Percentiles rank a stretch among this genome's conserved stretches.
Evolutionary conservation across 2,888 invertebrate species (phyloP).

Genomic region (Pimpla rufipes): DNA sequence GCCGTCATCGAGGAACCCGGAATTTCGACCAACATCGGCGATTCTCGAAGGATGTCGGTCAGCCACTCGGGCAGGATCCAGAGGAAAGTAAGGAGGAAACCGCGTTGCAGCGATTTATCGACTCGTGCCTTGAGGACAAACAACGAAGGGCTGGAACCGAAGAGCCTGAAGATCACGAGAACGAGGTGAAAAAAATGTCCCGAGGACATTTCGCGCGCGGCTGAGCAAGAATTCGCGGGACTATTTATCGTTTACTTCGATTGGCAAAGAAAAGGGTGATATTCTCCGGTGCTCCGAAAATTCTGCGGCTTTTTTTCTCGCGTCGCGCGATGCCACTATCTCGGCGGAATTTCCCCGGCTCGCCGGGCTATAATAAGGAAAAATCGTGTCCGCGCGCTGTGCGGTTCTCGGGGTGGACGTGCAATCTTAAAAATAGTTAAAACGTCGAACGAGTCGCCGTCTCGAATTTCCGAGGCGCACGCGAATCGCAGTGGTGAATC

Average conservation of each 20-base stretch:
- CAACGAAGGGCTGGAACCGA: constrained; percentile 27
- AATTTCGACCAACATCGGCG: neutral
- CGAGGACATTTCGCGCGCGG: constrained; percentile 10
- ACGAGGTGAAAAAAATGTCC: constrained; percentile 33
- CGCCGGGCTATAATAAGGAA: neutral
- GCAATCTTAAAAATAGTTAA: constrained; percentile 23
- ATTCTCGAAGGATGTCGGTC: neutral
- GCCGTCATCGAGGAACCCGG: neutral
- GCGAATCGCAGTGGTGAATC: neutral
- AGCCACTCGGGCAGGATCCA: too few species aligned
- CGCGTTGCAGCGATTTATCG: neutral
- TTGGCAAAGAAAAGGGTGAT: too few species aligned
- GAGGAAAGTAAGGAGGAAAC: neutral
- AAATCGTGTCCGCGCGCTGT: neutral
- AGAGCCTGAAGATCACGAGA: neutral
- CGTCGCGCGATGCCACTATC: neutral
- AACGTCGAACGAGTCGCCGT: neutral
- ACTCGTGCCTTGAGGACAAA: neutral
- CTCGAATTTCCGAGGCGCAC: neutral
- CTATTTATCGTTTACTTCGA: neutral
- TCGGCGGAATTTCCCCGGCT: neutral
- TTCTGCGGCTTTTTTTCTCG: neutral
- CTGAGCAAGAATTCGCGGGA: neutral
- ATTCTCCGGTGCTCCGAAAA: neutral
- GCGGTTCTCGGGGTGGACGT: neutral